Conservation (phyloP, 2,888 invertebrate genomes). For the Pollenia amentaria region DNA sequence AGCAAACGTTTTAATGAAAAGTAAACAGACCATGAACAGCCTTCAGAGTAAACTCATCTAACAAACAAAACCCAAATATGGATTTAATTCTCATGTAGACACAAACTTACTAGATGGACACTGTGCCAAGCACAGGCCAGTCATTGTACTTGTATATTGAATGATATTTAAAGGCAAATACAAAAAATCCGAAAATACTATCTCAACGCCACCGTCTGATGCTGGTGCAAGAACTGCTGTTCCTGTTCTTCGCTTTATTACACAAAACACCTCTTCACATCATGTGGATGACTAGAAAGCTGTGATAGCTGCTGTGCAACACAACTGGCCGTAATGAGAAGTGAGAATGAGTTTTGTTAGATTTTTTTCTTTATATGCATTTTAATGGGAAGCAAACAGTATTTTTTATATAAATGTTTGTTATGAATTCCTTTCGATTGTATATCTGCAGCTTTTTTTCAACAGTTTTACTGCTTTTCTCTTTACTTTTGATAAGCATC, state of each 20-base stretch:
- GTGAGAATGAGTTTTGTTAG: constrained; percentile 8
- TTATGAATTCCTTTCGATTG: constrained; percentile 46
- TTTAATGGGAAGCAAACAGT: constrained; percentile 39
- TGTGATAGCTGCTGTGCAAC: constrained; percentile 30
- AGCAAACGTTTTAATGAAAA: constrained; percentile 82
- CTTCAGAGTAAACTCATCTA: constrained; percentile 18
- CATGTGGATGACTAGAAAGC: constrained; percentile 36
- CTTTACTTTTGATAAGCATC: constrained; percentile 68
- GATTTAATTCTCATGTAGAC: not conserved
- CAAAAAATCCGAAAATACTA: constrained; percentile 34
- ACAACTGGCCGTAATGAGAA: constrained; percentile 1
- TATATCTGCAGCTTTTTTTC: constrained; percentile 34
- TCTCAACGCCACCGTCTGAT: constrained; percentile 28
- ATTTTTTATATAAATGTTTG: constrained; percentile 27
- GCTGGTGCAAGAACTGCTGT: not conserved
- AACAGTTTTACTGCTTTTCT: constrained; percentile 40
- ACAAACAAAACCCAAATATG: constrained; percentile 11
- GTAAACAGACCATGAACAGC: constrained; percentile 79
- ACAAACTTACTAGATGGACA: constrained; percentile 18
- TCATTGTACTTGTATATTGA: constrained; percentile 13
- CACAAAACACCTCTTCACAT: constrained; percentile 33
- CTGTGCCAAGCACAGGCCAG: constrained; percentile 2
- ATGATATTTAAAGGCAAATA: constrained; percentile 47
- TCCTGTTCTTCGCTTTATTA: constrained; percentile 15
- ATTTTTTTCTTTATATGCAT: not conserved